Evolutionary conservation across 2,113 vertebrate genomes (phyloP), one percentile per base, ranked within the genome.

Genomic region (Pomatorhinus ruficollis): DNA sequence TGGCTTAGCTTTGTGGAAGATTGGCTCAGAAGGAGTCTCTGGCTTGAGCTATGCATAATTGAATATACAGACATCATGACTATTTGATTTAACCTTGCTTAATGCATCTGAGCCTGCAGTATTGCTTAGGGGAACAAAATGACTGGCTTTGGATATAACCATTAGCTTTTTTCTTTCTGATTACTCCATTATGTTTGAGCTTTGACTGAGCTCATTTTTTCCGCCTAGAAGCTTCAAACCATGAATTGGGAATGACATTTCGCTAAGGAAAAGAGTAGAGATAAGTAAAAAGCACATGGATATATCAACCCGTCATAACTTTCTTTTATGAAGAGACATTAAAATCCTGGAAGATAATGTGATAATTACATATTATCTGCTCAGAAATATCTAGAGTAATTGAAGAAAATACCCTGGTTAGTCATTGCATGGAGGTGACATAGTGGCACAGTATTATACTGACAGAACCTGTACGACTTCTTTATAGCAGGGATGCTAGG

Each of bases 61-160:
- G 81, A 95, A 91, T 33, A 69, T 24, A 24, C 53, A 96, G 93
- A 87, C 81, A 95, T 85, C 47, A 64, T 33, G 81, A 84, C 83
- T 87, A 68, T 79, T 94, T 68, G 81, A 95, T 94, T 95, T 91
- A 96, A 84, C 81, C 33, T 96, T 89, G 57, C 74, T 96, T 94
- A 96, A 91, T 94, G 84, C 66, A 85, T 94, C 84, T 83, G 78
- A 95, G 70, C 42, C 91, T 83, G 70, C 45, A 91, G 45, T 65
- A 76, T 79, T 93, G 61, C 89, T 95, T 94, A 61, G 33, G 84
- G 87, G 66, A 95, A 76, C 57, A 72, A 82, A 94, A 69, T 87
- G 84, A 92, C 53, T 89, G 78, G 66, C 78, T 91, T 91, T 83
- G n/a, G 49, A 83, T 93, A 89, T 57, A 95, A 42, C 65, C 66